Conservation (phyloP, 1,140 invertebrate genomes). For the Latrodectus geometricus region DNA sequence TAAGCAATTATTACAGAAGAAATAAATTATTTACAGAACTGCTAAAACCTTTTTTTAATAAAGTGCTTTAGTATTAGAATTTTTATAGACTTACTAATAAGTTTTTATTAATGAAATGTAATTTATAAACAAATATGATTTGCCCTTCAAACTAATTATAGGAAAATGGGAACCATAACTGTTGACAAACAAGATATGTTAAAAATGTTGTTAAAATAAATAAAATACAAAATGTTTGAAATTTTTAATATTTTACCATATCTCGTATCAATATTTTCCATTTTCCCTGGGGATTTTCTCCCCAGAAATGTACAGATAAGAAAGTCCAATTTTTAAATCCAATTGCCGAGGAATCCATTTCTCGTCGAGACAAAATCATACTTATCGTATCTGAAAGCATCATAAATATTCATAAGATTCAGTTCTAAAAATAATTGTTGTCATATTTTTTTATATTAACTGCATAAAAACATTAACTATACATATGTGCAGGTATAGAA, state of each 20-base stretch:
- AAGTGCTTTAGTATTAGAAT: background rate
- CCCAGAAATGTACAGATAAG: conserved; percentile 92
- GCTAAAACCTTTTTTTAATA: background rate
- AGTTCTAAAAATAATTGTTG: no score
- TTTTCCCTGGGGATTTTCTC: conserved; percentile 80
- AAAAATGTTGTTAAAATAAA: background rate
- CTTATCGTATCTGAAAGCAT: conserved; percentile 75
- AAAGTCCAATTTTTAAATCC: conserved; percentile 89
- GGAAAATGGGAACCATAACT: background rate
- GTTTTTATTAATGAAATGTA: background rate
- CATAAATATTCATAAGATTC: background rate
- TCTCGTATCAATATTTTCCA: conserved; percentile 75
- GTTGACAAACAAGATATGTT: background rate
- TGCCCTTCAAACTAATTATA: background rate
- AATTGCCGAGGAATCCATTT: conserved; percentile 77
- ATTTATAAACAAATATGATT: background rate
- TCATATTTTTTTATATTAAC: no score
- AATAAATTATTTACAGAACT: no score
- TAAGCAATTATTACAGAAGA: no score
- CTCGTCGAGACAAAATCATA: conserved; percentile 78
- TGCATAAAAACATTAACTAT: no score
- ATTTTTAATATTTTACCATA: conserved; percentile 39
- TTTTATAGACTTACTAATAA: background rate
- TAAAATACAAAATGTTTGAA: background rate
- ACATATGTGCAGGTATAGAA: no score